A percentile compares a stretch with the other conserved stretches of the same genome.
These are phyloP conservation scores for Pterobdella sp. DNA, from an alignment of 2,888 invertebrate species.

Conservation along the genomic window DNA sequence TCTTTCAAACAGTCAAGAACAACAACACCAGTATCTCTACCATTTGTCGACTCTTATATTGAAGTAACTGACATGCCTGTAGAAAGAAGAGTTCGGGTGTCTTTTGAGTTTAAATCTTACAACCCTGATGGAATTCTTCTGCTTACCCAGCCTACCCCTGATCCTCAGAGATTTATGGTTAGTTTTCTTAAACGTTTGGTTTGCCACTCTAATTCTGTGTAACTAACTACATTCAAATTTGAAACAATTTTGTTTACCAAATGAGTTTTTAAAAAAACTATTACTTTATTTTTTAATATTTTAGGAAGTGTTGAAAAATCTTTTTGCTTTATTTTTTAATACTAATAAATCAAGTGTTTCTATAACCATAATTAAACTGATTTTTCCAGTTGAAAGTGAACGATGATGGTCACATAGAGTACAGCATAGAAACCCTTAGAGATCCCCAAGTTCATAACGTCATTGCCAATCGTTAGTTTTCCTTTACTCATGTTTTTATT, in stretches of 20 bases:
- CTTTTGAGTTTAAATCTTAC: conserved; percentile 48
- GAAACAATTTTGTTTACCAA: not conserved
- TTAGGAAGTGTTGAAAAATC: not conserved
- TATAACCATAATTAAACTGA: not conserved
- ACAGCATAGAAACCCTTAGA: conserved; percentile 40
- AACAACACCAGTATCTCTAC: conserved; percentile 40
- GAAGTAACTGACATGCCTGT: conserved; percentile 36
- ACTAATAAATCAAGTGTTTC: not conserved
- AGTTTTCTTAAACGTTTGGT: too few species aligned
- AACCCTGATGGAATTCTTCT: conserved; percentile 47
- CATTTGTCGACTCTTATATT: conserved; percentile 43
- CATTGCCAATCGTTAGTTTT: conserved; percentile 37
- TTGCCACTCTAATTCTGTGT: too few species aligned
- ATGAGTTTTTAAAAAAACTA: not conserved
- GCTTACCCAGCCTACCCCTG: conserved; percentile 40
- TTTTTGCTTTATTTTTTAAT: not conserved
- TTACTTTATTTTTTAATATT: not conserved
- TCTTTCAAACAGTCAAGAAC: conserved; percentile 31
- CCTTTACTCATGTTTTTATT: conserved; percentile 5
- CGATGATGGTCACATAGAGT: conserved; percentile 44
- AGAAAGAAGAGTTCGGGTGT: conserved; percentile 41
- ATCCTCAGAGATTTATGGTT: conserved; percentile 20
- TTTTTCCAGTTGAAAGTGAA: conserved; percentile 43
- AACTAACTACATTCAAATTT: not conserved
- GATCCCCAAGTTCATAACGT: conserved; percentile 38